Conservation (phyloP, 2,888 invertebrate genomes). For the Lymantria monacha region DNA sequence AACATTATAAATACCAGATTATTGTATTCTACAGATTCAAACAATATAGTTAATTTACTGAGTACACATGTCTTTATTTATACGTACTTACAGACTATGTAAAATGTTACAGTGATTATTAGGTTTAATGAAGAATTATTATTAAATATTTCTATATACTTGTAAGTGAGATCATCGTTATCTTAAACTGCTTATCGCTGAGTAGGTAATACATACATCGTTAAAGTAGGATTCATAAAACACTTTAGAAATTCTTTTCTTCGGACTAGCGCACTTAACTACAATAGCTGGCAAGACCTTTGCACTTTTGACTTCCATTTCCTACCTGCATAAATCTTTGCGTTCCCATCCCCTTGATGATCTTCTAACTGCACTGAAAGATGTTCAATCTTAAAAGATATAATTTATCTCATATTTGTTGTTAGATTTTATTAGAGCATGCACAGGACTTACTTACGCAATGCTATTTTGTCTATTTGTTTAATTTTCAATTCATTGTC, state of each 20-base stretch:
- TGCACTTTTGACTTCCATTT: slow-evolving; percentile 61
- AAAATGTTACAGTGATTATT: slow-evolving; percentile 24
- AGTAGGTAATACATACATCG: slow-evolving; percentile 6
- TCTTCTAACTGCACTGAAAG: slow-evolving; percentile 75
- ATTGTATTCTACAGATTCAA: slow-evolving; percentile 3
- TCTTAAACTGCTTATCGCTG: slow-evolving; percentile 40
- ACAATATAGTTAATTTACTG: slow-evolving; percentile 17
- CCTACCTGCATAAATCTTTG: slow-evolving; percentile 51
- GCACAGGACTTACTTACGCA: slow-evolving; percentile 76
- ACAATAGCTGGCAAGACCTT: slow-evolving; percentile 73
- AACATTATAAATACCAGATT: slow-evolving; percentile 80
- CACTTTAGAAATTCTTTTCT: slow-evolving; percentile 24
- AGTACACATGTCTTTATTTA: slow-evolving; percentile 26
- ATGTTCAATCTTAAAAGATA: slow-evolving; percentile 61
- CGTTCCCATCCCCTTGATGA: slow-evolving; percentile 54
- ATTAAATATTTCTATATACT: slow-evolving; percentile 24
- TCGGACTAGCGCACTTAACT: slow-evolving; percentile 43
- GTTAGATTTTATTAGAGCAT: slow-evolving; percentile 59
- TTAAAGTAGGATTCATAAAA: slow-evolving; percentile 28
- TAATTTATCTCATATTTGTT: slow-evolving; percentile 43
- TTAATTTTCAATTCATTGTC: slow-evolving; percentile 51
- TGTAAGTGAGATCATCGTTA: slow-evolving; percentile 73
- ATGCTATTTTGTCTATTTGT: slow-evolving; percentile 57
- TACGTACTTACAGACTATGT: slow-evolving; percentile 17
- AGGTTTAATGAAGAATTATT: slow-evolving; percentile 13